These are phyloP conservation scores for Bambusicola thoracicus DNA, from an alignment of 2,113 vertebrate genomes.

Conservation along the genomic window DNA sequence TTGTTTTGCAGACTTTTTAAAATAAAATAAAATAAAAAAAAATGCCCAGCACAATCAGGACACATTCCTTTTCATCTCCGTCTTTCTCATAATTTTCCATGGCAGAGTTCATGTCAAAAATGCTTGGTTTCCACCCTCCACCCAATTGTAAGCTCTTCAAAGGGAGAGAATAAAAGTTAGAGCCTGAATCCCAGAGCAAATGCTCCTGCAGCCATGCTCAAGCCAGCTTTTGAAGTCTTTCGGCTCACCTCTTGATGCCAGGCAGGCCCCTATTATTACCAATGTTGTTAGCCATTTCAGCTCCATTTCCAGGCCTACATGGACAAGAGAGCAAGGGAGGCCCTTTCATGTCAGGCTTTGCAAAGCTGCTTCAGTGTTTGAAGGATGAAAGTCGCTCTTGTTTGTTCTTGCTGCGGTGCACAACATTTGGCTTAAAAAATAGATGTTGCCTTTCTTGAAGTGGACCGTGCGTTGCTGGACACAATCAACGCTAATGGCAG, in stretches of 20 bases:
- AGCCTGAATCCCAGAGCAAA: constrained; percentile 74
- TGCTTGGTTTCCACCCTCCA: constrained; percentile 83
- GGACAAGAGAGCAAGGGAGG: constrained; percentile 80
- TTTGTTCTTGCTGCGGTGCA: constrained; percentile 53
- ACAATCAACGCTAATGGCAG: constrained; percentile 56
- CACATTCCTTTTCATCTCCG: constrained; percentile 91
- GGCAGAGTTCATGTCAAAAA: constrained; percentile 83
- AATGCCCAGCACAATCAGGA: constrained; percentile 78
- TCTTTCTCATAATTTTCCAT: constrained; percentile 83
- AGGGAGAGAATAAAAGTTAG: constrained; percentile 92
- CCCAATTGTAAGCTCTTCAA: constrained; percentile 95
- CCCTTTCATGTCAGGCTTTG: constrained; percentile 88
- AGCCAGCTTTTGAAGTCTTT: constrained; percentile 90
- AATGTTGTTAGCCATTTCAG: constrained; percentile 82
- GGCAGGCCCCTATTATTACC: constrained; percentile 90
- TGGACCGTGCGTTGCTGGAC: constrained; percentile 9
- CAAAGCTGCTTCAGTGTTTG: constrained; percentile 70
- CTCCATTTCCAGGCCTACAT: constrained; percentile 85
- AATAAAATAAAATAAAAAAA: constrained; percentile 66
- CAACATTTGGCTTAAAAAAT: constrained; percentile 66
- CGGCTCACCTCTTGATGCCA: constrained; percentile 87
- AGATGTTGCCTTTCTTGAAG: constrained; percentile 65
- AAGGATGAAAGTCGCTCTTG: constrained; percentile 73
- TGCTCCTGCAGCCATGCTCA: constrained; percentile 68
- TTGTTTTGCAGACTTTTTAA: constrained; percentile 84